Conservation (phyloP, 2,888 invertebrate species). For the Tetramorium bicarinatum region DNA sequence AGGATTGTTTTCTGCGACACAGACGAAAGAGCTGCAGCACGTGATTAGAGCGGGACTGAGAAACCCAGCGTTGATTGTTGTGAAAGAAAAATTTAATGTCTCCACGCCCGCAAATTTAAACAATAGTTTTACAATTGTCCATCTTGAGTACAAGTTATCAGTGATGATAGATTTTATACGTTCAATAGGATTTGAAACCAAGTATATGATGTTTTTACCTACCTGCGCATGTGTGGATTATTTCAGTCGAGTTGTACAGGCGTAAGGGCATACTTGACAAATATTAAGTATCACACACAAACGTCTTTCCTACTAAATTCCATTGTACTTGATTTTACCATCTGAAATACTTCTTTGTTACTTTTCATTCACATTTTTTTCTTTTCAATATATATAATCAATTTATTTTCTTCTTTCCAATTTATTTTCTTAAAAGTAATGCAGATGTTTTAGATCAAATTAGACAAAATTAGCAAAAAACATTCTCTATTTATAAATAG, state of each 20-base stretch:
- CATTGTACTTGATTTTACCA: not conserved
- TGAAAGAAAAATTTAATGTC: constrained; percentile 94
- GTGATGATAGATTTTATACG: constrained; percentile 93
- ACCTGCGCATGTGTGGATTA: constrained; percentile 99
- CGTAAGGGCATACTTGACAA: constrained; percentile 76
- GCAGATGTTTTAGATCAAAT: not conserved
- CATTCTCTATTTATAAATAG: no score
- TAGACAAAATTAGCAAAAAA: no score
- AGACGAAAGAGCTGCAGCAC: constrained; percentile 97
- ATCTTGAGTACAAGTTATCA: constrained; percentile 93
- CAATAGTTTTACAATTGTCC: constrained; percentile 93
- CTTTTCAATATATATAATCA: no score
- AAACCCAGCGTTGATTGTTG: constrained; percentile 96
- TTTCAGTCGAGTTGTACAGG: constrained; percentile 87
- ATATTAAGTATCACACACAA: not conserved
- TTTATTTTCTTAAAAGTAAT: not conserved
- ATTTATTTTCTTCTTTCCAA: not conserved
- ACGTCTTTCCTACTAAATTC: not conserved
- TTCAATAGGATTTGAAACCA: constrained; percentile 87
- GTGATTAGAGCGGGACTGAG: constrained; percentile 97
- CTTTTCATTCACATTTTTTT: not conserved
- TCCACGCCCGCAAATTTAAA: constrained; percentile 91
- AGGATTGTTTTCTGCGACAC: constrained; percentile 99
- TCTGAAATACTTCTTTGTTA: not conserved
- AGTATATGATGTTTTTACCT: constrained; percentile 95